Evolutionary conservation across 2,113 vertebrate genomes (phyloP), one percentile per base, ranked within the genome.

Genomic region (Hyla sarda): DNA sequence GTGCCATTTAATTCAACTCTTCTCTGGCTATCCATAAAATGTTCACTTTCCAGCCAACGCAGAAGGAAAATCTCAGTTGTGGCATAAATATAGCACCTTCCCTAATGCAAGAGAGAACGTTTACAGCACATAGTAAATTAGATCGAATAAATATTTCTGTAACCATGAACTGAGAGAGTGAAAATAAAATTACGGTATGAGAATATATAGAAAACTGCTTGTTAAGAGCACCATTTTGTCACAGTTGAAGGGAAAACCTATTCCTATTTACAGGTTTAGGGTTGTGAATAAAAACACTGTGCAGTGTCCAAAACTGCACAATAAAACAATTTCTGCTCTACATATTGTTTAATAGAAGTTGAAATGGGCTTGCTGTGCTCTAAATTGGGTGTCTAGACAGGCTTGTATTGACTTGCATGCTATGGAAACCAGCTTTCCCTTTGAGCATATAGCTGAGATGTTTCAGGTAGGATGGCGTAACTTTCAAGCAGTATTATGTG

Each of bases 311-410:
- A 87, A 88, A 89, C 21, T 56, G 32, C 87, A 58, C 89, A 83
- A 88, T 90, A 88, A 88, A 91, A 86, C 47, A 87, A 60, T 90
- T 91, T 88, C 85, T 91, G 85, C 75, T 30, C 0, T 84, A 30
- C 0, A 5, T 81, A 67, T 88, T 90, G 77, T 90, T 90, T 86
- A 90, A 90, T 84, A 83, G 86, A 89, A 89, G 88, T 77, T 30
- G 52, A 89, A 90, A 85, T 89, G 84, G 13, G 0, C 0, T 76
- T 89, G 16, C 75, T 82, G 13, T 82, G 82, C 74, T 87, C 89
- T 87, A 90, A 91, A 91, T 90, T 92, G 88, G 32, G 37, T 86
- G 90, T 93, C 90, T 92, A 91, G 90, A 92, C 90, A 83, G 80
- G 88, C 52, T 82, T 88, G 58, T 28, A 82, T 90, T 91, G 82